These are phyloP conservation scores for Melitaea cinxia DNA, from an alignment of 1,140 invertebrate species.

Conservation along the genomic window DNA sequence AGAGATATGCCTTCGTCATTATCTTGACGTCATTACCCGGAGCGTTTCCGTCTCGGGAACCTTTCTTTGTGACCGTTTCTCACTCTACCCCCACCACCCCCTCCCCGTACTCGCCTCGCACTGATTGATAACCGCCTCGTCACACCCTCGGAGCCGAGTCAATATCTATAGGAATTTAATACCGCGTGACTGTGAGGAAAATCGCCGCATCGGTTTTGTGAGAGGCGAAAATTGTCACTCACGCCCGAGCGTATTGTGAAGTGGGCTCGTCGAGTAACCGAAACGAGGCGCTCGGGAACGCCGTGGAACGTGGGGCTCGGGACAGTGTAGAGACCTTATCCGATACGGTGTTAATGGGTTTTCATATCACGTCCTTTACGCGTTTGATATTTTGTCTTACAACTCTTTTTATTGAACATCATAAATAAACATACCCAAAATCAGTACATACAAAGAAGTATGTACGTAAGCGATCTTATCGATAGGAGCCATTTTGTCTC, in stretches of 20 bases:
- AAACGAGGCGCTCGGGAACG: constrained; percentile 7
- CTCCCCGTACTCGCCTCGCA: background rate
- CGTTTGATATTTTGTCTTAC: too few relatives aligned
- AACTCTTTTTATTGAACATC: too few relatives aligned
- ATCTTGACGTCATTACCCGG: constrained; percentile 21
- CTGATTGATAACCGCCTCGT: constrained; percentile 22
- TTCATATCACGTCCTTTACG: too few relatives aligned
- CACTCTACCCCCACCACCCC: background rate
- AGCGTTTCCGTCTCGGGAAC: constrained; percentile 3
- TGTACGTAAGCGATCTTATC: too few relatives aligned
- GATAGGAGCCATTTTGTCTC: too few relatives aligned
- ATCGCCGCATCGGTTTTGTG: constrained; percentile 17
- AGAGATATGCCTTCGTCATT: background rate
- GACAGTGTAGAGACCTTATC: background rate
- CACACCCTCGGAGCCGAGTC: constrained; percentile 12
- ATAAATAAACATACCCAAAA: too few relatives aligned
- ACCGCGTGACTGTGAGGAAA: constrained; percentile 12
- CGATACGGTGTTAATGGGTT: background rate
- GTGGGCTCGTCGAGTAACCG: constrained; percentile 1
- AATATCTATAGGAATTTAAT: constrained; percentile 31
- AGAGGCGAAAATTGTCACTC: constrained; percentile 18
- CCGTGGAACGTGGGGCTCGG: background rate
- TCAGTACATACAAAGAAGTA: too few relatives aligned
- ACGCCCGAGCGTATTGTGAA: constrained; percentile 11
- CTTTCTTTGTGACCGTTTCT: constrained; percentile 24